These are phyloP conservation scores for Dromaius novaehollandiae DNA, from an alignment of 2,113 vertebrate species.

Conservation along the genomic window DNA sequence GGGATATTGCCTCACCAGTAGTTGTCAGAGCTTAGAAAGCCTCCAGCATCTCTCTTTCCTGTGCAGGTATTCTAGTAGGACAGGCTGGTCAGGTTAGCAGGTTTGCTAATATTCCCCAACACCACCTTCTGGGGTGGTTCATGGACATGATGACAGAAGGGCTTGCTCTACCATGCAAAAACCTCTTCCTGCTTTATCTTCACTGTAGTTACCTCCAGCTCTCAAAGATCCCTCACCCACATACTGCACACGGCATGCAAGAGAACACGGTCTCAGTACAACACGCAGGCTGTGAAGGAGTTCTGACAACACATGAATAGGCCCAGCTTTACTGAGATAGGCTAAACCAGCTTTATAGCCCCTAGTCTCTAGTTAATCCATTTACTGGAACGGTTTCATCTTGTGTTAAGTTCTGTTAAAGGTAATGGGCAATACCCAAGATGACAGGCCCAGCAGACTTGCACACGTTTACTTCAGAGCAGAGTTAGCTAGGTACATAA, in stretches of 20 bases:
- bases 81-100: background rate
- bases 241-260: rapidly evolving
- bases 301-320: background rate
- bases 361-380: background rate
- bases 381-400: background rate
- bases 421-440: background rate
- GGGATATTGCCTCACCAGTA: background rate
- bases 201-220: background rate
- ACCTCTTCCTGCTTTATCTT: background rate
- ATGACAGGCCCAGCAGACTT: background rate
- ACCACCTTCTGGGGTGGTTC: background rate
- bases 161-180: background rate
- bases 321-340: background rate
- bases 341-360: background rate
- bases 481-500: background rate
- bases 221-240: background rate
- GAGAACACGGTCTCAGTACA: background rate
- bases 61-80: background rate
- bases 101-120: background rate
- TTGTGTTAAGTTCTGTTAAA: background rate
- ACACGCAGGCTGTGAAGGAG: rapidly evolving
- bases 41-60: background rate
- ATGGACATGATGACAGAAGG: background rate
- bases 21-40: background rate
- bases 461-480: background rate